phyloP scores from a whole-genome alignment of 2,113 vertebrate species.

The Diadophis punctatus region DNA sequence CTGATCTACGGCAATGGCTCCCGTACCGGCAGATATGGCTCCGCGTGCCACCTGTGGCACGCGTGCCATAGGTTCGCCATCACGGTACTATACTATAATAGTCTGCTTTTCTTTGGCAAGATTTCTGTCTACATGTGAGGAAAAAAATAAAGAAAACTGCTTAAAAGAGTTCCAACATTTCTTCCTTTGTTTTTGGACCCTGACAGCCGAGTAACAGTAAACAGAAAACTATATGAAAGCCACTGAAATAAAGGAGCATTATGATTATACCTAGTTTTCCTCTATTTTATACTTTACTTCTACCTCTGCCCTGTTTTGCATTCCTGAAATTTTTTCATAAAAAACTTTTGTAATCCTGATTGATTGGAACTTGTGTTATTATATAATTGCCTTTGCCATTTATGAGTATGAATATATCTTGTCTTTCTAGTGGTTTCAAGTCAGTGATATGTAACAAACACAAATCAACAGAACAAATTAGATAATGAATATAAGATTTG shows the following conservation, averaged over 20 bases:
- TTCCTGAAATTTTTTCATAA: neutral
- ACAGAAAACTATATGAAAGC: neutral
- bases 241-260: neutral
- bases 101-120: neutral
- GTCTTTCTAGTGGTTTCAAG: neutral
- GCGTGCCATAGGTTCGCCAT: too few relatives aligned
- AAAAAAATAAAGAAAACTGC: neutral
- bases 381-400: neutral
- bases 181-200: neutral
- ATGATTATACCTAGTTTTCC: neutral
- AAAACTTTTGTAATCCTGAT: neutral
- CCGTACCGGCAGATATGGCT: too few relatives aligned
- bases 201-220: neutral
- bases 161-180: neutral
- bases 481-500: neutral
- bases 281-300: neutral
- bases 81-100: neutral
- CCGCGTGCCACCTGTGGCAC: too few relatives aligned
- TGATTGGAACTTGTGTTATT: neutral
- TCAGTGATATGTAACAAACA: neutral
- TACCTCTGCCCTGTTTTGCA: neutral
- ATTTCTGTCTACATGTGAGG: neutral
- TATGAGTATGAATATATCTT: neutral
- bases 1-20: too few relatives aligned
- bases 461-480: neutral